Percentiles rank a stretch among this genome's conserved stretches.
These are phyloP conservation scores for Psephotus haematonotus DNA, from an alignment of 2,113 vertebrate genomes.

Conservation along the genomic window DNA sequence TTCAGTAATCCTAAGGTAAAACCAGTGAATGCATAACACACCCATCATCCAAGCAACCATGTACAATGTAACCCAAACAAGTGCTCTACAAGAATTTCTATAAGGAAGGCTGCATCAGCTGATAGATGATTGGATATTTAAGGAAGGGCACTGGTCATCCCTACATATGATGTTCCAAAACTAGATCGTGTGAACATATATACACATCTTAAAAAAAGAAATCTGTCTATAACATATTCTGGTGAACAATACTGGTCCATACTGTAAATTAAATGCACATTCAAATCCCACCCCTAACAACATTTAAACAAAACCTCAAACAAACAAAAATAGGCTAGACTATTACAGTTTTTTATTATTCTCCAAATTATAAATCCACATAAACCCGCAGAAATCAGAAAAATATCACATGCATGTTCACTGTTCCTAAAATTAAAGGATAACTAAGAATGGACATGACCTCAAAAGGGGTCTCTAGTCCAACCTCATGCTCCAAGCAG, in stretches of 20 bases:
- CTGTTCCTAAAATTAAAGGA: neutral
- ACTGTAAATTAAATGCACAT: neutral
- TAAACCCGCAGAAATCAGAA: neutral
- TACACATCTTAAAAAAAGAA: neutral
- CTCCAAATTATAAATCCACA: neutral
- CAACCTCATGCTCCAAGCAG: neutral
- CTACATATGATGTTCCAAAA: neutral
- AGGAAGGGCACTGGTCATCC: neutral
- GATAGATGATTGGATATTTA: neutral
- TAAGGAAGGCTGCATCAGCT: neutral
- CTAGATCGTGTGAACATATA: neutral
- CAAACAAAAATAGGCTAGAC: neutral
- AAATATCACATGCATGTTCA: neutral
- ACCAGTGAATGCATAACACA: neutral
- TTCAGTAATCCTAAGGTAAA: neutral
- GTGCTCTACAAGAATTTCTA: neutral
- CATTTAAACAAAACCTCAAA: neutral
- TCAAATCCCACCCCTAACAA: neutral
- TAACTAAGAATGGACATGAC: neutral
- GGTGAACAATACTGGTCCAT: neutral
- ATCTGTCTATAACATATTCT: neutral
- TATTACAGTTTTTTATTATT: neutral
- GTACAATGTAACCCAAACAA: neutral
- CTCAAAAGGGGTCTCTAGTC: neutral
- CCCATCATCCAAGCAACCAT: neutral